Evolutionary conservation across 2,888 invertebrate species (phyloP), one percentile per base, ranked within the genome.

Genomic region (Linnaemya tessellans): DNA sequence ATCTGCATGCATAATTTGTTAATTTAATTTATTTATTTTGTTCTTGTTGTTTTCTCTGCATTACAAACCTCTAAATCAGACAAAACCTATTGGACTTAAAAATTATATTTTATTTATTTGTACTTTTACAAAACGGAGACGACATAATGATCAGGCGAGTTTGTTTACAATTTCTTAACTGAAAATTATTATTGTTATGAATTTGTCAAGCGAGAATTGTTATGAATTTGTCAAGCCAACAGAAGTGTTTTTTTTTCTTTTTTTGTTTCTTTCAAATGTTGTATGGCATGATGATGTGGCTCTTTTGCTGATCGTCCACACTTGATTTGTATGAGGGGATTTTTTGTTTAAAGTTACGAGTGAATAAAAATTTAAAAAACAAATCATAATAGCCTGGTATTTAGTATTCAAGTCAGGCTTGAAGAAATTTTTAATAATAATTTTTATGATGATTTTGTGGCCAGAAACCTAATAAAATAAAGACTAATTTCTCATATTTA

Each of bases 381-480:
- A 81, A 78, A 78, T 81, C 75, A 82, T 67, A 70, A 81, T 70
- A 70, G 62, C 38, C 10, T 67, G 35, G 43, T 65, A 75, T 54
- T 85, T 82, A 41, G 46, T 75, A 85, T 82, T 85, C 85, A 82
- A 75, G 60, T 82, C 85, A 85, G 82, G 71, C 75, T 49, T 62
- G 20, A 38, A 46, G 35, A 75, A 58, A 71, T 85, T 80, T 82
- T 81, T 82, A 75, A 75, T 82, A 79, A 82, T 70, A 73, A 65
- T 73, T 85, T 85, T 85, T 82, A 79, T 82, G 70, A 82, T 71
- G 51, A 71, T 51, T 79, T 70, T 85, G 74, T 67, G 65, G 74
- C 35, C 74, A 65, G 60, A 71, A 82, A 79, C 43, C 41, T 9
- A 65, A 65, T 77, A 77, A 74, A 74, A 56, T 20, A 49, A 49